Base-by-base conservation (phyloP, 2,888 invertebrate genomes). In the Villa cingulata region DNA sequence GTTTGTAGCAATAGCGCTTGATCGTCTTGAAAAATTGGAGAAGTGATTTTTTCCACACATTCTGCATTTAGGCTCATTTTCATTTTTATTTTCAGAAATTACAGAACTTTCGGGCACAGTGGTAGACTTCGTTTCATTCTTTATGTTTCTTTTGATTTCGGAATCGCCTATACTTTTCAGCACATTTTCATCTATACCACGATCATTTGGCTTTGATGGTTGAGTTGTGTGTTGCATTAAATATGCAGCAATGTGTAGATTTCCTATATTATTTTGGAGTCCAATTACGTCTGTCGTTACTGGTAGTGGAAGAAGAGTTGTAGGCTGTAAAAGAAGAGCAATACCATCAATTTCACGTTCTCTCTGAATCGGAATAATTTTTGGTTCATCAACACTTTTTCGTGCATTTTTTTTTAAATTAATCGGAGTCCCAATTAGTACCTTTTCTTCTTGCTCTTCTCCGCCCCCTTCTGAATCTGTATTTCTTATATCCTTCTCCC, bases 401-500 rank as follows among this genome's bases (percentile, higher is more conserved):
- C 42, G 17, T 15, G 48, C 29, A n/a, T 63, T 59, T 53, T 64
- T 71, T 53, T 53, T 68, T 53, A 59, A 59, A 56, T 62, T 70
- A 37, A 66, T 70, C 48, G 64, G 72, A 42, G 64, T 66, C 40
- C 64, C 72, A 48, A 65, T 71, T 43, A 64, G 58, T 37, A 65
- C 64, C 53, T 59, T 70, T 48, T 67, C 67, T 40, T 63, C 66
- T 53, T 59, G 70, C 48, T 67, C 67, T 39, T 63, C 66, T 41
- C 56, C 58, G 10, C 41, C 47, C 16, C 44, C 51, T 18, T 19
- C 48, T 40, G 18, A 5, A 6, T 43, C 37, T 37, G 37, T 23
- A 4, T 20, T 37, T 37, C 2, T 18, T 7, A 4, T 12, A 2
- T 32, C 18, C 7, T 29, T 7, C 12, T 32, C 29, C 12, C 12